Base-by-base conservation (phyloP, 2,888 invertebrate genomes). In the Drosophila macrothrix region DNA sequence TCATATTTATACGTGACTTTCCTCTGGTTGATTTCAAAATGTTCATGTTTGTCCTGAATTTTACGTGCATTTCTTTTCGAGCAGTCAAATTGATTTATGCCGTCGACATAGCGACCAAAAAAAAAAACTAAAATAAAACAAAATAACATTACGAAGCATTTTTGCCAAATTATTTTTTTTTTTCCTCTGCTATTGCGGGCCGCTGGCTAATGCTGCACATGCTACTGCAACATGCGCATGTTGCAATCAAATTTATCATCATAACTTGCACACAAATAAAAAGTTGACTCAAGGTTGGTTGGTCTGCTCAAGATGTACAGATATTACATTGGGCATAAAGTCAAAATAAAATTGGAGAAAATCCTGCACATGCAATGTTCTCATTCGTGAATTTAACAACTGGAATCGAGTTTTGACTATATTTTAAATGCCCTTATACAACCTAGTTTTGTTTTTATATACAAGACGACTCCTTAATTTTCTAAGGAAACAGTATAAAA, bases 51-150 rank as follows among this genome's bases (percentile, higher is more conserved):
- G 14, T 72, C 66, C 7, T 35, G 64, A 59, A 62, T 76, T 78
- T 79, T 69, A 64, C 76, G 82, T 83, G 69, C 73, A 76, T 67
- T 76, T 66, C 64, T 64, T 69, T 77, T 67, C 55, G 53, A 55
- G 60, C 76, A 81, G 72, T 81, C 31, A 83, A 86, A 88, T 85
- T 86, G 90, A 86, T 86, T 86, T 86, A 90, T 86, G 74, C 69
- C 69, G 12, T 46, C 35, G 67, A 62, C 46, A 64, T 7, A 43
- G 50, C 53, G 12, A 10, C 61, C 50, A 31, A 56, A 64, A 28
- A 28, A 70, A n/a, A n/a, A 74, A 74, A 65, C 53, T 25, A 73
- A 60, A 29, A 4, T 14, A 52, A 63, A 43, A 25, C 69, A 54
- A 37, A 55, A 55, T 54, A 67, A 75, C 61, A 70, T 80, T 85